Evolutionary conservation across 2,113 vertebrate species (phyloP).

Genomic region (Leucopternis melanops): DNA sequence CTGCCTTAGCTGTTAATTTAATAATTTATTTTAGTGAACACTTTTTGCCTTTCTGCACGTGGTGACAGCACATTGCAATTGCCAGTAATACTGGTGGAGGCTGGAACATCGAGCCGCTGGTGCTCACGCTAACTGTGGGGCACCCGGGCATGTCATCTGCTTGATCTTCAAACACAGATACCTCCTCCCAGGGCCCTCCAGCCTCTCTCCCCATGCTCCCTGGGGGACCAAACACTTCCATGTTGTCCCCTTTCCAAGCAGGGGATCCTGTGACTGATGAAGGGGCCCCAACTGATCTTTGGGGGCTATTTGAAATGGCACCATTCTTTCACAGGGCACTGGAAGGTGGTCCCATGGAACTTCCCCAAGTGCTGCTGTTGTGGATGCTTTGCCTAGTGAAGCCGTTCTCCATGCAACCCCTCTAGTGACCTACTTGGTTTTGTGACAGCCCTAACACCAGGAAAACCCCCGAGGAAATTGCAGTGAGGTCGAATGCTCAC

Average conservation of each 20-base stretch:
- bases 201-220: neutral
- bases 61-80: rapidly evolving
- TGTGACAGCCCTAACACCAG: neutral
- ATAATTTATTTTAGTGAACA: neutral
- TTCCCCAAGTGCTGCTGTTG: neutral
- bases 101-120: rapidly evolving
- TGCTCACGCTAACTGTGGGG: rapidly evolving
- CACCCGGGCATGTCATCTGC: rapidly evolving
- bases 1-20: neutral
- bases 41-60: neutral
- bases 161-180: neutral
- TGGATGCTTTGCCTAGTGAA: neutral
- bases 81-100: rapidly evolving
- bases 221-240: neutral
- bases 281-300: neutral
- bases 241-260: neutral
- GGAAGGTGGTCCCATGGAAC: rapidly evolving
- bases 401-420: neutral
- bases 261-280: neutral
- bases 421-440: neutral
- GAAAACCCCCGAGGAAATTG: neutral
- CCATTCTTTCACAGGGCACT: neutral
- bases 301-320: neutral
- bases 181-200: neutral
- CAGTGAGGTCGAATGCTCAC: neutral